These are phyloP conservation scores for Epinephelus coioides DNA, from an alignment of 2,797 vertebrate species.

Conservation along the genomic window DNA sequence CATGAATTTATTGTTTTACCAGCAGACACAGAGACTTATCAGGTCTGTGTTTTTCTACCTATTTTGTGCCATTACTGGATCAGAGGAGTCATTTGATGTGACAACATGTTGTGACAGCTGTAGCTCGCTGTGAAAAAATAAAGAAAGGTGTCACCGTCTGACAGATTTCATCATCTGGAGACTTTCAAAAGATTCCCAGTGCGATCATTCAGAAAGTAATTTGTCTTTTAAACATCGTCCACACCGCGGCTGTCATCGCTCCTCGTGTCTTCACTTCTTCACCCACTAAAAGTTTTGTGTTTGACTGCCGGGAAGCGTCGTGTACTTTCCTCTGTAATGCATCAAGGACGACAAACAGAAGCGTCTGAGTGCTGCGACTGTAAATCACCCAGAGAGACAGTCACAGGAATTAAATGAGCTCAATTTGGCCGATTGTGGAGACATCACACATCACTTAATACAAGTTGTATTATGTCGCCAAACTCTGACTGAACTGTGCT, in stretches of 20 bases:
- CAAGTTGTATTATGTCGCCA: background rate
- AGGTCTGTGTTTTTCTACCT: background rate
- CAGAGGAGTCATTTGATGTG: background rate
- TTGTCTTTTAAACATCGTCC: constrained; percentile 19
- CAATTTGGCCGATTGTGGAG: background rate
- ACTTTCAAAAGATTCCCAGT: background rate
- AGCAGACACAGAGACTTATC: too few relatives aligned
- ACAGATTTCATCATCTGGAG: constrained; percentile 15
- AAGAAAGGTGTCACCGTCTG: constrained; percentile 4
- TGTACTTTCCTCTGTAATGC: background rate
- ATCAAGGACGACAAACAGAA: constrained; percentile 14
- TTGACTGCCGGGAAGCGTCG: background rate
- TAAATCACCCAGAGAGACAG: constrained; percentile 8
- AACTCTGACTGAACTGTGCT: background rate
- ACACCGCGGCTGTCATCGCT: background rate
- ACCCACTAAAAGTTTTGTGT: background rate
- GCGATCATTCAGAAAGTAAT: constrained; percentile 5
- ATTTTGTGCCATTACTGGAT: background rate
- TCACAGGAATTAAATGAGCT: constrained; percentile 7
- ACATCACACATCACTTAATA: background rate
- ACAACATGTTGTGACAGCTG: constrained; percentile 25
- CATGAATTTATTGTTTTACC: too few relatives aligned
- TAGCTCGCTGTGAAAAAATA: background rate
- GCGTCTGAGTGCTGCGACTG: background rate
- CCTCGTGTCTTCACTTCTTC: background rate